Evolutionary conservation across 2,113 vertebrate genomes (phyloP), one percentile per base, ranked within the genome.

Genomic region (Ailuropoda melanoleuca): DNA sequence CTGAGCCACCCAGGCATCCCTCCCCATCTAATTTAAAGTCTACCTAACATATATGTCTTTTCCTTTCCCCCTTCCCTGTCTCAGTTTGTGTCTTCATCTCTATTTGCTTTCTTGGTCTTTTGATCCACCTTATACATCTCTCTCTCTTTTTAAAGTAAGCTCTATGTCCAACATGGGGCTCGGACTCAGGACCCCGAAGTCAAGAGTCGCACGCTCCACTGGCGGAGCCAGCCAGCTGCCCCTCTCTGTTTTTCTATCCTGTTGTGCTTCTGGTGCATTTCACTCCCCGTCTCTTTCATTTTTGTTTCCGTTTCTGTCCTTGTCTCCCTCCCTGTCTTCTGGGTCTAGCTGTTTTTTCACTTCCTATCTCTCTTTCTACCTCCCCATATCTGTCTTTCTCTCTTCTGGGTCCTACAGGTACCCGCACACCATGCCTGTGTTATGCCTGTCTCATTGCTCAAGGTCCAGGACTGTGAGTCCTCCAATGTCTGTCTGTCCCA

Each of bases 251-350:
- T 46, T 72, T 94, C 84, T 91, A 46, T 70, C n/a, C 77, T 89
- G 24, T 82, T 88, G 83, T 70, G 14, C 74, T 82, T 46, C 72
- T 39, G 21, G 74, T 82, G 1, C 19, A 74, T 48, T 87, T 90
- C 78, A 78, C 84, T 75, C 14, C 6, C 50, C 8, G 48, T 55
- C 37, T 53, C 83, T 88, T 56, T 21, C 46, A 46, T 86, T 94
- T 96, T 17, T 58, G 13, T 88, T 90, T 96, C 43, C 77, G 31
- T 87, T 92, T 97, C 74, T 86, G 37, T 72, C 39, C 89, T 83
- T 95, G 83, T 75, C 56, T 90, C 37, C 64, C 39, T 95, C 83
- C 66, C 39, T 53, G 48, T 62, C 50, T 85, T 84, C 31, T 83
- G 18, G 68, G 31, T 83, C 81, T 86, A 87, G 66, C n/a, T 93